These are phyloP conservation scores for Heterochromis multidens DNA, from an alignment of 2,113 vertebrate genomes.

Conservation along the genomic window DNA sequence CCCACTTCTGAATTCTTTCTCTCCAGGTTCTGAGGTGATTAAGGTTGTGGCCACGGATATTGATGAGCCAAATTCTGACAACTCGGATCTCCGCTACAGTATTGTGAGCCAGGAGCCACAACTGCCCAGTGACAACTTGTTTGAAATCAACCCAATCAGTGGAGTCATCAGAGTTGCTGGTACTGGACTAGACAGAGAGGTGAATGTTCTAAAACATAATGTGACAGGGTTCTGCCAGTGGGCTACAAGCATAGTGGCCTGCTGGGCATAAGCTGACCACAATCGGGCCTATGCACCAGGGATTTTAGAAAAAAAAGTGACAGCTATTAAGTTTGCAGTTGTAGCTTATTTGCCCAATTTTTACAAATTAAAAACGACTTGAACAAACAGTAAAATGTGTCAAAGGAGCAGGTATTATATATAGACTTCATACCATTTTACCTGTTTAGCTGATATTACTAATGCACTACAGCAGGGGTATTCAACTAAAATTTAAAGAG, in stretches of 20 bases:
- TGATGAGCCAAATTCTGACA: constrained; percentile 69
- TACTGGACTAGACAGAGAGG: constrained; percentile 84
- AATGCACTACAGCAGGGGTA: too few relatives aligned
- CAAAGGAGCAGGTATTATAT: not conserved
- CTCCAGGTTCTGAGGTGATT: constrained; percentile 79
- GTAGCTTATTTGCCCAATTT: not conserved
- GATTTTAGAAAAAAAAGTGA: not conserved
- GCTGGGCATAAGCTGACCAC: not conserved
- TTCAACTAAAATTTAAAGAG: too few relatives aligned
- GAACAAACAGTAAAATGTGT: not conserved
- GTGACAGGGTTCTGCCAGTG: not conserved
- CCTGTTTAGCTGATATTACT: not conserved
- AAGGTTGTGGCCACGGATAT: constrained; percentile 77
- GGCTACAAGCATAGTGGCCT: not conserved
- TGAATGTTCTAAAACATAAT: constrained; percentile 34
- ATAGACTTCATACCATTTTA: not conserved
- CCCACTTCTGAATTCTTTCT: not conserved
- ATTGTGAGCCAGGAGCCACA: constrained; percentile 77
- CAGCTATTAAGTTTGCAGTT: not conserved
- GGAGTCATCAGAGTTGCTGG: constrained; percentile 79
- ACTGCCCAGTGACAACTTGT: constrained; percentile 56
- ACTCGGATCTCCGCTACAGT: constrained; percentile 77
- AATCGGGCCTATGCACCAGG: not conserved
- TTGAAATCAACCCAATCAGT: constrained; percentile 73
- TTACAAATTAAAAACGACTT: not conserved